Evolutionary conservation across 92 coral and sea anemone genomes (phyloP), one percentile per base, ranked within the genome.

Genomic region (Blastomussa wellsi): DNA sequence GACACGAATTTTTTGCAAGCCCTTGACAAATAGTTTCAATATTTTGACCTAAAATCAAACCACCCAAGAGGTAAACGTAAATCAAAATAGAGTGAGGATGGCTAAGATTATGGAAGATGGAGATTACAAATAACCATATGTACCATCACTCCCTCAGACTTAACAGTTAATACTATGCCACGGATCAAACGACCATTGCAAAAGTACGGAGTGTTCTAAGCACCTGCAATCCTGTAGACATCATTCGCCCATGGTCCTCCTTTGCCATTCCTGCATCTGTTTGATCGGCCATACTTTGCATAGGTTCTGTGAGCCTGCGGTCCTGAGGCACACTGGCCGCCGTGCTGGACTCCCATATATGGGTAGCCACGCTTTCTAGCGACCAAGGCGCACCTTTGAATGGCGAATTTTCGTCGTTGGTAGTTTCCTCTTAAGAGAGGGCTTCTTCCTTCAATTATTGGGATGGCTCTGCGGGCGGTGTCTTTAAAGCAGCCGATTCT

Each of bases 401-500:
- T 66, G 35, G 88, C 83, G 44, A 72, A 32, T 19, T 7, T 41
- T 57, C 87, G 73, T 39, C 80, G 81, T 15, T 42, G 53, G 81
- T 83, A 83, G 77, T 85, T 85, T n/a, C 84, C 88, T 67, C 83
- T 35, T 31, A 85, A n/a, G 49, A 78, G 44, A 13, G 77, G 82
- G 33, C 72, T 70, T 42, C 17, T 66, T 22, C 86, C 86, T 41
- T 86, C 89, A 29, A 79, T n/a, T 13, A 52, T 69, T 9, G 86
- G 89, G 53, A 83, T 86, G 4, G 93, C 93, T 83, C 93, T 52
- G 42, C 66, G 90, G 19, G 59, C 64, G n/a, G 72, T 90, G 82
- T 90, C 93, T 52, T 55, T 78, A 47, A 57, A 90, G 72, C 93
- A 90, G 33, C 93, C 93, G 10, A 90, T 86, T 28, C 57, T 35